Evolutionary conservation across 2,888 invertebrate genomes (phyloP).

Genomic region (Blastobasis lacticolella): DNA sequence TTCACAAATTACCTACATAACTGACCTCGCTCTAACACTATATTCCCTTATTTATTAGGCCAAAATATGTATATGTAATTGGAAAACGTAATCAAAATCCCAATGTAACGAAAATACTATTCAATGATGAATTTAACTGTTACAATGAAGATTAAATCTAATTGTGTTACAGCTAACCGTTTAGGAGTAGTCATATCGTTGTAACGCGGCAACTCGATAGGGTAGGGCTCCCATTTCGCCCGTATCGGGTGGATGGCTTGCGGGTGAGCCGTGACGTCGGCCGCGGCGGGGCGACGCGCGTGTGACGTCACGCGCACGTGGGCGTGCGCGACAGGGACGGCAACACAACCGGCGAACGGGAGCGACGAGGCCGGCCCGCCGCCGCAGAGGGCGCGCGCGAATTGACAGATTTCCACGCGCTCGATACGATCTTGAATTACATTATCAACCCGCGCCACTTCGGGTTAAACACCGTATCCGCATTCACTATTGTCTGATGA

Average conservation of each 20-base stretch:
- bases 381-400: slow-evolving; percentile 51
- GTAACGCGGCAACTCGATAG: neutral
- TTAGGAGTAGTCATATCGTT: too few species aligned
- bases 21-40: too few species aligned
- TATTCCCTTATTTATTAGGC: too few species aligned
- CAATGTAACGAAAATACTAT: too few species aligned
- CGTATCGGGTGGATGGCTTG: slow-evolving; percentile 19
- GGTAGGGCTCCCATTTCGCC: slow-evolving; percentile 22
- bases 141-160: too few species aligned
- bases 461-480: slow-evolving; percentile 37
- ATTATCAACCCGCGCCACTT: slow-evolving; percentile 39
- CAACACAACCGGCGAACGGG: slow-evolving; percentile 24
- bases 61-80: too few species aligned
- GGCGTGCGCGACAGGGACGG: slow-evolving; percentile 50
- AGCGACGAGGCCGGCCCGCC: slow-evolving; percentile 26
- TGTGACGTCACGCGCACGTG: slow-evolving; percentile 65
- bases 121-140: too few species aligned
- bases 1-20: too few species aligned
- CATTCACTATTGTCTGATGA: slow-evolving; percentile 17
- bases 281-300: slow-evolving; percentile 32
- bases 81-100: too few species aligned
- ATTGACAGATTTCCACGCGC: slow-evolving; percentile 61
- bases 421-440: slow-evolving; percentile 64
- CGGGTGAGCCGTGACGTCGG: slow-evolving; percentile 51
- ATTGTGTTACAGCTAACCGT: too few species aligned